Evolutionary conservation across 2,113 vertebrate species (phyloP).

Genomic region (Protomyctophum bolini): DNA sequence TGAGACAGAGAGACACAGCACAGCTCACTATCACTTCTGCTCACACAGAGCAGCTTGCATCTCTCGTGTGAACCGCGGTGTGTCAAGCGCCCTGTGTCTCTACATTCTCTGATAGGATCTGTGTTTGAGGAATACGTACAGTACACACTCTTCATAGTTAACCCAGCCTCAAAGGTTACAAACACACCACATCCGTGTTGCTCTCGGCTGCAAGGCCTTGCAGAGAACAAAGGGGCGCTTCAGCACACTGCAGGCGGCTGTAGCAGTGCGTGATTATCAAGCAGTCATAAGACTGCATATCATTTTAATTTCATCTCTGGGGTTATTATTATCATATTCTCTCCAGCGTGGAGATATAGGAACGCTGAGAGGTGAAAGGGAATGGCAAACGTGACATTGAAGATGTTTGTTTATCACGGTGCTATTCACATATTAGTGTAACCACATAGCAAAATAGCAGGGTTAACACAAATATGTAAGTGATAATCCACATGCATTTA

Average conservation of each 20-base stretch:
- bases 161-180: conserved; percentile 60
- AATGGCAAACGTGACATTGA: conserved; percentile 35
- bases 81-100: conserved; percentile 27
- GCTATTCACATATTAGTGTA: conserved; percentile 15
- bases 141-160: conserved; percentile 56
- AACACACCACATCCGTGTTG: conserved; percentile 78
- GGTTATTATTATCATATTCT: conserved; percentile 53
- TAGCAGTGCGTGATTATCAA: conserved; percentile 60
- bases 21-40: neutral
- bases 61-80: conserved; percentile 23
- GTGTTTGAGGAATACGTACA: conserved; percentile 47
- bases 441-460: conserved; percentile 7
- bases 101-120: conserved; percentile 50
- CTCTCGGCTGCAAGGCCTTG: conserved; percentile 63
- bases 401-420: conserved; percentile 34
- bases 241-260: conserved; percentile 41
- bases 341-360: conserved; percentile 30
- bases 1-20: neutral
- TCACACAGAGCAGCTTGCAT: conserved; percentile 13
- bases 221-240: conserved; percentile 66
- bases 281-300: conserved; percentile 63
- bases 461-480: neutral
- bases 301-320: conserved; percentile 67
- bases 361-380: conserved; percentile 38
- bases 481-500: too few relatives aligned